Base-by-base conservation (phyloP, 2,113 vertebrate genomes). In the Charadrius vociferus region DNA sequence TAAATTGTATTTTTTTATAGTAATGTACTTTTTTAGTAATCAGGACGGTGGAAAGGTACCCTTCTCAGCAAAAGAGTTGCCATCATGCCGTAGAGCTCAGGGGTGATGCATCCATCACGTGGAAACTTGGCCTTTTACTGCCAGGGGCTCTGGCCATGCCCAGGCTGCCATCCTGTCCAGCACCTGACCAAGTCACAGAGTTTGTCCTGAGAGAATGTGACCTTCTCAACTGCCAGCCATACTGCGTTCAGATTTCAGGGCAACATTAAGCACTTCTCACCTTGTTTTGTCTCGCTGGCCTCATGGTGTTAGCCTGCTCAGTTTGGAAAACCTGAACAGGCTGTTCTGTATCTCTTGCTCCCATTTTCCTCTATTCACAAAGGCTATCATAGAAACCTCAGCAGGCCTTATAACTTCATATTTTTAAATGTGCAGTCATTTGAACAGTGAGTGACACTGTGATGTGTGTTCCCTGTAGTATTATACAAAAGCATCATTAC, bases 51-150 rank as follows among this genome's bases (percentile, higher is more conserved):
- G 12, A 81, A 67, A 41, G 7, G 10, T 78, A 11, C 10, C 6
- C 21, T 63, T 86, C 58, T 75, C 14, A 6, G 30, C 52, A 62
- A 47, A 30, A 37, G 4, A 10, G 14, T 49, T 90, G 43, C 10
- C 23, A 3, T 66, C 17, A 1, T 68, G 49, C 26, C 36, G 32
- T 75, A 90, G 47, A 50, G 43, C 34, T 70, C 34, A 41, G 32
- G 17, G 13, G 3, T 41, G n/a, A 50, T 37, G n/a, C 3, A 43
- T n/a, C 22, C 21, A 9, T 37, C 4, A 1, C 0, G 4, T 56
- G 59, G 50, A 27, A 62, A 17, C 36, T 22, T 53, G 23, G 34
- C 27, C 23, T 86, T 81, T 62, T 62, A 36, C 36, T 83, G 50
- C 63, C 62, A 56, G 61, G 52, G 49, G 47, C 41, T 89, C 55